These are phyloP conservation scores for Ctenomys sociabilis DNA, from an alignment of 2,113 vertebrate species.

Conservation along the genomic window DNA sequence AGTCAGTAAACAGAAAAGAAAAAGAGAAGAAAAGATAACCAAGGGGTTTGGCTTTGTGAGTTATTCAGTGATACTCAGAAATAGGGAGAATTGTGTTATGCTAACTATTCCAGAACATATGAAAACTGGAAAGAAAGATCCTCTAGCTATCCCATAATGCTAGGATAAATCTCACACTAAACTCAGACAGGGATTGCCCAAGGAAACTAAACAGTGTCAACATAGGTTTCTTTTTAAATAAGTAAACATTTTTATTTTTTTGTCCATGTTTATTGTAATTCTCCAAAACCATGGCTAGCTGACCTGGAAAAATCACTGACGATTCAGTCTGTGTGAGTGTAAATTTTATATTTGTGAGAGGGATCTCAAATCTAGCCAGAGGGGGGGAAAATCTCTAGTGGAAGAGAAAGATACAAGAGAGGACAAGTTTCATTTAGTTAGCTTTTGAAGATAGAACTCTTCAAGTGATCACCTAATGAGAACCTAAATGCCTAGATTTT, in stretches of 20 bases:
- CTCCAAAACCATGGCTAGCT: neutral
- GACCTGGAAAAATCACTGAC: neutral
- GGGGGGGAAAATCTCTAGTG: neutral
- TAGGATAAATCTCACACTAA: neutral
- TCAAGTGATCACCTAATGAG: neutral
- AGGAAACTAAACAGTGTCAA: neutral
- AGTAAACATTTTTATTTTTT: conserved; percentile 21
- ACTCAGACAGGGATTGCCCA: neutral
- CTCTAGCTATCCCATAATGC: neutral
- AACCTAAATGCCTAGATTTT: neutral
- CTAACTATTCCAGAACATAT: neutral
- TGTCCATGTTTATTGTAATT: neutral
- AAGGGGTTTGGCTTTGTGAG: neutral
- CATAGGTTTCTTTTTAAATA: conserved; percentile 20
- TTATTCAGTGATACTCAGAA: neutral
- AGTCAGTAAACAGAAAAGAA: neutral
- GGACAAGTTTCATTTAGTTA: neutral
- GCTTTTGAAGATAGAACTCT: neutral
- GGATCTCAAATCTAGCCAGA: neutral
- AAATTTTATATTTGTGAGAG: neutral
- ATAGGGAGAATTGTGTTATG: neutral
- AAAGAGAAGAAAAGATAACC: neutral
- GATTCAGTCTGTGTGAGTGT: neutral
- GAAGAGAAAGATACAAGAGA: neutral
- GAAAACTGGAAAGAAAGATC: neutral